These are phyloP conservation scores for Lycocerus yunnanus DNA, from an alignment of 2,888 invertebrate species.

Conservation along the genomic window DNA sequence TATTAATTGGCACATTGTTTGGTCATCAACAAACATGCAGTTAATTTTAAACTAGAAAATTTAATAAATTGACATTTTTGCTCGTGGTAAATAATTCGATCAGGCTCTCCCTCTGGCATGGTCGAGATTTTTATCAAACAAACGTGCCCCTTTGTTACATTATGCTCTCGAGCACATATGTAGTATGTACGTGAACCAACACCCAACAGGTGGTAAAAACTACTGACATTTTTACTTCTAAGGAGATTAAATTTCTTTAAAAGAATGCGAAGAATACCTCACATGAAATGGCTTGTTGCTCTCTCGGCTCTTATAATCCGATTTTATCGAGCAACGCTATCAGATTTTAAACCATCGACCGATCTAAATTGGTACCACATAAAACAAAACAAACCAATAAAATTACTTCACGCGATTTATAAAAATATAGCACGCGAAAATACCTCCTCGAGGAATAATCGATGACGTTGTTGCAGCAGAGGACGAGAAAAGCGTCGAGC, in stretches of 20 bases:
- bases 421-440: background rate
- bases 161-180: background rate
- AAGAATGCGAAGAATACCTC: background rate
- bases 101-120: background rate
- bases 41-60: background rate
- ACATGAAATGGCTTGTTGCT: background rate
- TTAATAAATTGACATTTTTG: background rate
- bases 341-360: background rate
- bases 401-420: background rate
- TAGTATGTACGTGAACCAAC: background rate
- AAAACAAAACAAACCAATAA: background rate
- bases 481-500: background rate
- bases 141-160: background rate
- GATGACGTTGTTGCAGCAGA: background rate
- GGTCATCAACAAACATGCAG: background rate
- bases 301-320: background rate
- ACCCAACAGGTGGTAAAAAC: conserved; percentile 4
- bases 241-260: conserved; percentile 2
- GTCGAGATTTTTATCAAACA: background rate
- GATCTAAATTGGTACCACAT: background rate
- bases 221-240: conserved; percentile 1
- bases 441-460: background rate
- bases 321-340: background rate
- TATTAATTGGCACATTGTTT: background rate
- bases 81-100: background rate